Evolutionary conservation across 2,113 vertebrate species (phyloP).

Genomic region (Hassar affinis): DNA sequence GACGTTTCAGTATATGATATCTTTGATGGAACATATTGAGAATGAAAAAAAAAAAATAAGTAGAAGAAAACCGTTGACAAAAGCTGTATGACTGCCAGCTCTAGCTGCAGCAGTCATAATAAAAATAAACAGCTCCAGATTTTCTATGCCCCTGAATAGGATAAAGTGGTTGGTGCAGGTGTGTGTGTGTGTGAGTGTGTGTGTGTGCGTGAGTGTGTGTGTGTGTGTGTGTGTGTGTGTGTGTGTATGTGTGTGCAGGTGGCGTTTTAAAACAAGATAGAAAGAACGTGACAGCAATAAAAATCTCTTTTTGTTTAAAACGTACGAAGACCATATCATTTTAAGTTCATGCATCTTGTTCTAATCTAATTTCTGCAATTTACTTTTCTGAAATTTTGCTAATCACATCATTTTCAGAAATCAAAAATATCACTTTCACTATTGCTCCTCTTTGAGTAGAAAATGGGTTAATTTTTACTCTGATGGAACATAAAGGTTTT

Average conservation of each 20-base stretch:
- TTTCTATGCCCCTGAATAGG: not conserved
- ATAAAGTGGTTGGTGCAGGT: not conserved
- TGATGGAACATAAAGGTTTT: conserved; percentile 2
- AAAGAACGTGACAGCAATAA: not conserved
- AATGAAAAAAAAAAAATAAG: too few relatives aligned
- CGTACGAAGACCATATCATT: not conserved
- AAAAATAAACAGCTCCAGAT: not conserved
- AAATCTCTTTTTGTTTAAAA: not conserved
- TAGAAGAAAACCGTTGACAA: too few relatives aligned
- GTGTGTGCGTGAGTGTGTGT: not conserved
- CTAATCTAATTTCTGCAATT: too few relatives aligned
- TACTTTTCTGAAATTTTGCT: not conserved
- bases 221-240: not conserved
- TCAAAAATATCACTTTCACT: not conserved
- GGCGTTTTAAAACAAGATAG: not conserved
- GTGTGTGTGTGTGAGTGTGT: not conserved
- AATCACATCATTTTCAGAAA: not conserved
- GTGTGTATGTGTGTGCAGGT: not conserved
- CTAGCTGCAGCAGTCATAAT: too few relatives aligned
- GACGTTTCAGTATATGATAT: too few relatives aligned
- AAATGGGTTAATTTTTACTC: not conserved
- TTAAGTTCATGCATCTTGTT: not conserved
- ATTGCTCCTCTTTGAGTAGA: not conserved
- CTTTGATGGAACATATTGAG: too few relatives aligned
- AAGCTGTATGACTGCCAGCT: too few relatives aligned